A percentile compares a stretch with the other conserved stretches of the same genome.
phyloP scores from a whole-genome alignment of 2,797 vertebrate genomes.

The Propithecus perrieri region DNA sequence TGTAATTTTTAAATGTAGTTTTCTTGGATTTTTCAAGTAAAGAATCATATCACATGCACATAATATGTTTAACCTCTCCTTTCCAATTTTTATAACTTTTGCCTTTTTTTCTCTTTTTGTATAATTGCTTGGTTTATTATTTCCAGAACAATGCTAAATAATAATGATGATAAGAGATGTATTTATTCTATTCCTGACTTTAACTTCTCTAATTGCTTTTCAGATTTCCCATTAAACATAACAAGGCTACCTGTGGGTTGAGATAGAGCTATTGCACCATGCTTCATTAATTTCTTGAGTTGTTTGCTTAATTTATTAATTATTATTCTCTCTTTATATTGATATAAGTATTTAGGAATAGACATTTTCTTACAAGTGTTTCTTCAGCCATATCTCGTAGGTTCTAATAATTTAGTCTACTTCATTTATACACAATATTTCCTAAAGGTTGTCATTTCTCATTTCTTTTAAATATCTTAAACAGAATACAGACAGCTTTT shows the following conservation, averaged over 20 bases:
- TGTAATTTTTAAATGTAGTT: neutral
- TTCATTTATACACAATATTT: neutral
- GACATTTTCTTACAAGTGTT: neutral
- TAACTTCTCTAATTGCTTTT: neutral
- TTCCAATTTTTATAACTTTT: neutral
- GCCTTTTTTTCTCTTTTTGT: neutral
- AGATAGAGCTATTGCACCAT: neutral
- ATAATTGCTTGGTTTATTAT: neutral
- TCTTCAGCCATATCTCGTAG: no score
- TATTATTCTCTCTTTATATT: neutral
- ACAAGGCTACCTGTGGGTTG: neutral
- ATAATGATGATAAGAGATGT: neutral
- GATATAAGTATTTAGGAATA: neutral
- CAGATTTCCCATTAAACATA: neutral
- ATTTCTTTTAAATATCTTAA: neutral
- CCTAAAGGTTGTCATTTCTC: neutral
- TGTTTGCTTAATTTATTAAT: neutral
- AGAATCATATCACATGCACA: neutral
- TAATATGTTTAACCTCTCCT: neutral
- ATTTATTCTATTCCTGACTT: neutral
- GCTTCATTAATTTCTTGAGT: neutral
- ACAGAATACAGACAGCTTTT: neutral
- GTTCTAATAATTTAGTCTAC: neutral
- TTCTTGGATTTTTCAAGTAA: neutral
- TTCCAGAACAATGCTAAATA: neutral